These are phyloP conservation scores for Cecropterus lyciades DNA, from an alignment of 1,140 invertebrate genomes.

Conservation along the genomic window DNA sequence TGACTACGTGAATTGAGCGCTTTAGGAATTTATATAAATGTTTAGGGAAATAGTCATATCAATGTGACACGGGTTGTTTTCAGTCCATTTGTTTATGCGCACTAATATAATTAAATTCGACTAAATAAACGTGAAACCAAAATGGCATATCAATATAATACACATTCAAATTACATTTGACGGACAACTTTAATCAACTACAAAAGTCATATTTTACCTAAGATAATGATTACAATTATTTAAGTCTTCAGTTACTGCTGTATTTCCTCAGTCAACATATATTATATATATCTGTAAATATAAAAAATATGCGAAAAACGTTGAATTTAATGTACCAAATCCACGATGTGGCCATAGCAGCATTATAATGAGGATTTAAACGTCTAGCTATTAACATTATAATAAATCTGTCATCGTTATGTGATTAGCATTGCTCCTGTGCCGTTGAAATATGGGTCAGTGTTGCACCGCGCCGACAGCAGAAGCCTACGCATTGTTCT, in stretches of 20 bases:
- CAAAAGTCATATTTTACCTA: no score
- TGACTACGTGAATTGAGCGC: conserved; percentile 30
- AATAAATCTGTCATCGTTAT: conserved; percentile 20
- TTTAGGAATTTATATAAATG: conserved; percentile 33
- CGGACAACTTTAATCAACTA: no score
- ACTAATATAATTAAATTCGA: not conserved
- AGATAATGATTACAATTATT: no score
- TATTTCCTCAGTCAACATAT: no score
- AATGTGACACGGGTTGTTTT: not conserved
- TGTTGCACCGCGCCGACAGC: conserved; percentile 30
- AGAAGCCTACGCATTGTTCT: conserved; percentile 51
- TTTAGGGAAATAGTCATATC: not conserved
- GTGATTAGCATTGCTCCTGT: conserved; percentile 22
- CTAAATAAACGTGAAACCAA: not conserved
- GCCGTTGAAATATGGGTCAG: conserved; percentile 47
- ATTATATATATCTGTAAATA: no score
- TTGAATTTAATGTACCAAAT: no score
- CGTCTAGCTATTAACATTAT: conserved; percentile 1
- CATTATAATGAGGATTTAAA: no score
- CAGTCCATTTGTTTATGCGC: not conserved
- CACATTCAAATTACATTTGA: no score
- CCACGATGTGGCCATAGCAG: no score
- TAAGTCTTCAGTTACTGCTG: no score
- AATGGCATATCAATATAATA: no score
- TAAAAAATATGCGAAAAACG: no score